A percentile compares a stretch with the other conserved stretches of the same genome.
These are phyloP conservation scores for Planiliza haematocheilus DNA, from an alignment of 2,113 vertebrate genomes.

Conservation along the genomic window DNA sequence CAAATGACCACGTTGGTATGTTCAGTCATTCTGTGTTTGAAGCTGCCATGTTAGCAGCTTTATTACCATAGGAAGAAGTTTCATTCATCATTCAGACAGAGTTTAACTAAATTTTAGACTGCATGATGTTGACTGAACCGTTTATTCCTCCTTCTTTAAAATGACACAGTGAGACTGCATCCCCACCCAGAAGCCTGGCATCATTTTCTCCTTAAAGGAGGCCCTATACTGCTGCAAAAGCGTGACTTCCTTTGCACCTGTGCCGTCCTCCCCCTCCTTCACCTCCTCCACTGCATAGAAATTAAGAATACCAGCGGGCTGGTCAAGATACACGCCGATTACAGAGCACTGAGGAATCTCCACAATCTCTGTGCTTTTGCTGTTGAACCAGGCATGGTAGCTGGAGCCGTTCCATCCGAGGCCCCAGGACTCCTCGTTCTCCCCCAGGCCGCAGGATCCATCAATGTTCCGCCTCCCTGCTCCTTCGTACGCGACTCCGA, in stretches of 20 bases:
- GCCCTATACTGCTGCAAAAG: conserved; percentile 59
- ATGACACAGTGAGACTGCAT: conserved; percentile 65
- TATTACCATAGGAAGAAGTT: background rate
- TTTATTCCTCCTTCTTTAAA: conserved; percentile 54
- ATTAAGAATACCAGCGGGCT: conserved; percentile 73
- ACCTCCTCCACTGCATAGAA: conserved; percentile 69
- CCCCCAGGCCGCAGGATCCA: conserved; percentile 74
- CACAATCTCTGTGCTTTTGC: conserved; percentile 22
- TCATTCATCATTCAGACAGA: background rate
- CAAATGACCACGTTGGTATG: background rate
- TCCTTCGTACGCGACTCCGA: conserved; percentile 62
- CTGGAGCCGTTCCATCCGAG: conserved; percentile 74
- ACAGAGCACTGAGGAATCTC: conserved; percentile 50
- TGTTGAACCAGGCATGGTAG: conserved; percentile 74
- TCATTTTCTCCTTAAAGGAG: conserved; percentile 62
- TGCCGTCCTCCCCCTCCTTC: conserved; percentile 52
- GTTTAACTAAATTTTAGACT: background rate
- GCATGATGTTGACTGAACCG: background rate
- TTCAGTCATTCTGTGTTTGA: conserved; percentile 9
- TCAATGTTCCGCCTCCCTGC: conserved; percentile 68
- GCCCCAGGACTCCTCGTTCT: conserved; percentile 79
- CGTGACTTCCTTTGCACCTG: conserved; percentile 48
- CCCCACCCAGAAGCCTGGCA: conserved; percentile 75
- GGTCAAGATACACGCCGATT: conserved; percentile 78
- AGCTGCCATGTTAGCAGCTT: conserved; percentile 10